Conservation (phyloP, 2,888 invertebrate genomes). For the Allygus modestus region DNA sequence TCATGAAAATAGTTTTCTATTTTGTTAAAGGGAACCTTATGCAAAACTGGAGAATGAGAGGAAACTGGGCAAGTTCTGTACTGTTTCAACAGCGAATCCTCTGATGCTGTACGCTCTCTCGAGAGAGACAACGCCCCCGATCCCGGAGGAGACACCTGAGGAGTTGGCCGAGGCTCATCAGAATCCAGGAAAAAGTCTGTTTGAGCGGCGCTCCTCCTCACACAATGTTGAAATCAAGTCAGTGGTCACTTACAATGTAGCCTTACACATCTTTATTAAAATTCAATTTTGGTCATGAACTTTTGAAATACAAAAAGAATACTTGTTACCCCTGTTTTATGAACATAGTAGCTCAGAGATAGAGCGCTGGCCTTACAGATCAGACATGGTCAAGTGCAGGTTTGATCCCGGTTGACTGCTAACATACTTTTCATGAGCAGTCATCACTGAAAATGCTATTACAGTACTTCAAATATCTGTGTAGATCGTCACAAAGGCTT, state of each 20-base stretch:
- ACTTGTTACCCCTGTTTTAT: no score
- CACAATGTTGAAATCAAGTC: conserved; percentile 41
- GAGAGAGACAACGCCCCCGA: conserved; percentile 43
- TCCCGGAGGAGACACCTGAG: conserved; percentile 45
- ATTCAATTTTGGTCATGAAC: no score
- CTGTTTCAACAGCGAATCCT: conserved; percentile 76
- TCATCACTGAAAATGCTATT: no score
- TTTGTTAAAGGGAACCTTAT: conserved; percentile 76
- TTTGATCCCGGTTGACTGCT: no score
- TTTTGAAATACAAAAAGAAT: no score
- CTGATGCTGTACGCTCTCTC: conserved; percentile 56
- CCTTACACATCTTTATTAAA: no score
- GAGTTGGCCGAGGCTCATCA: conserved; percentile 25
- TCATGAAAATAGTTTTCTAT: not conserved
- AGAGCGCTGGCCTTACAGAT: no score
- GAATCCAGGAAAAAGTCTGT: not conserved
- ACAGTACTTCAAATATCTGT: no score
- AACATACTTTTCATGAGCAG: no score
- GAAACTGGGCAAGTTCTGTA: conserved; percentile 80
- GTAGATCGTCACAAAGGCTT: no score
- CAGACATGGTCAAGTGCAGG: no score
- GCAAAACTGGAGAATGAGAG: conserved; percentile 81
- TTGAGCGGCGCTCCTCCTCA: conserved; percentile 23
- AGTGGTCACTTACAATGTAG: not conserved
- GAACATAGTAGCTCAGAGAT: no score